Evolutionary conservation across 2,888 invertebrate species (phyloP).

Genomic region (Sinotaia quadrata): DNA sequence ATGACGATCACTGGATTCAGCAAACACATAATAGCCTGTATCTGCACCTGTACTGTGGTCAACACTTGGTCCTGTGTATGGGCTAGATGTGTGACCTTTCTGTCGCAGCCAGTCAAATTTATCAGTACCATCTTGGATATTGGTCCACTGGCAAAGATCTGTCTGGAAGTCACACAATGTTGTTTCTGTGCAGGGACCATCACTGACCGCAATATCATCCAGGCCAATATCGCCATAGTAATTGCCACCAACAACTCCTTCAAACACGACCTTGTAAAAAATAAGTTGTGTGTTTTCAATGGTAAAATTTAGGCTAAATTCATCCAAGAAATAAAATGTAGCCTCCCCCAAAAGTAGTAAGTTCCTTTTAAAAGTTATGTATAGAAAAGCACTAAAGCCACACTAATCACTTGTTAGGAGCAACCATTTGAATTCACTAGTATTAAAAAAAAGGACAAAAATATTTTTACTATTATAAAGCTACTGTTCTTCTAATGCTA

Average conservation of each 20-base stretch:
- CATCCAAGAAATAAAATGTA: slow-evolving; percentile 15
- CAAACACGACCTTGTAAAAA: slow-evolving; percentile 59
- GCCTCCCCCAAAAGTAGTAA: neutral
- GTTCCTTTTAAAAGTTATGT: slow-evolving; percentile 11
- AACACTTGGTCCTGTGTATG: slow-evolving; percentile 60
- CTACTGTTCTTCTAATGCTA: too few species aligned
- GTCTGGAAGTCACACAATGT: slow-evolving; percentile 68
- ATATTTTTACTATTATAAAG: too few species aligned
- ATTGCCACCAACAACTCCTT: slow-evolving; percentile 62
- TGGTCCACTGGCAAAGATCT: slow-evolving; percentile 66
- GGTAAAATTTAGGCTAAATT: neutral
- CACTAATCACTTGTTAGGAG: too few species aligned
- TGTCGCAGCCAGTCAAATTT: slow-evolving; percentile 67
- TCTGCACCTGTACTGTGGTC: slow-evolving; percentile 52
- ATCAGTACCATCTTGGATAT: slow-evolving; percentile 51
- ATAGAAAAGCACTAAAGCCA: neutral
- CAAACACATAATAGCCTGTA: slow-evolving; percentile 62
- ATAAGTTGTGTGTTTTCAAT: neutral
- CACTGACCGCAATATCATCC: slow-evolving; percentile 55
- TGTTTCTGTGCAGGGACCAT: slow-evolving; percentile 27
- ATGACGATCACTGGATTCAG: slow-evolving; percentile 52
- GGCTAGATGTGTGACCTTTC: slow-evolving; percentile 51
- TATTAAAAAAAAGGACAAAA: too few species aligned
- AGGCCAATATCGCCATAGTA: slow-evolving; percentile 63
- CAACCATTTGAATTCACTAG: too few species aligned